Conservation (phyloP, 30 jellyfish, hydroid and myxozoan genomes). For the Sanderia malayensis region DNA sequence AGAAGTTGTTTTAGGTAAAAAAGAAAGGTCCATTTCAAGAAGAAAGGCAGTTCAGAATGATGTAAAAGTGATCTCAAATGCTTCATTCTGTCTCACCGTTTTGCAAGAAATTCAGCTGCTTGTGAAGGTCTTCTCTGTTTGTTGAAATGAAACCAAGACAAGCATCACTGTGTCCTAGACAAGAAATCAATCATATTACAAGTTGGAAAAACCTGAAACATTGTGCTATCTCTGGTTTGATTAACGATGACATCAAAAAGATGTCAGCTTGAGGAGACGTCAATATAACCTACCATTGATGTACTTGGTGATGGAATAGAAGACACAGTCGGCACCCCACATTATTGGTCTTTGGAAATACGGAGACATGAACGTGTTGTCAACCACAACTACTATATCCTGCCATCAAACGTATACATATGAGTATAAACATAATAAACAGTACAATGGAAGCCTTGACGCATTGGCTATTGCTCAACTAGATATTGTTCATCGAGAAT, state of each 20-base stretch:
- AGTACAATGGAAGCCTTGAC: not conserved
- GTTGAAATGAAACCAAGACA: constrained; percentile 91
- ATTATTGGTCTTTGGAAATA: constrained; percentile 93
- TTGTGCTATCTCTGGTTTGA: no score
- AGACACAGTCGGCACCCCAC: constrained; percentile 95
- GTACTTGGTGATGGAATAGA: constrained; percentile 97
- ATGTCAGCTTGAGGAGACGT: not conserved
- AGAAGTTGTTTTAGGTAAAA: no score
- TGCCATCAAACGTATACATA: no score
- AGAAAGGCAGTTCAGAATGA: no score
- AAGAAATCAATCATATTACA: no score
- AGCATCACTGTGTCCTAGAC: constrained; percentile 92
- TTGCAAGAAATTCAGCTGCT: constrained; percentile 72
- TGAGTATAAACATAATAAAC: no score
- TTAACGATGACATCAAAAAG: no score
- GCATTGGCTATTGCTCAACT: no score
- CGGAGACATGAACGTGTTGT: constrained; percentile 99
- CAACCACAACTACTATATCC: constrained; percentile 85
- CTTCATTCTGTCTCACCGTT: no score
- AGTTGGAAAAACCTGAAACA: no score
- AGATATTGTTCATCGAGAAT: not conserved
- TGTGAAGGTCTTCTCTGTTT: constrained; percentile 74
- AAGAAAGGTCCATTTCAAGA: no score
- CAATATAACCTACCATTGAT: constrained; percentile 71
- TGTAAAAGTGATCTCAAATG: no score